Percentiles rank a stretch among this genome's conserved stretches.
phyloP scores from a whole-genome alignment of 2,888 invertebrate genomes.

The Aethes cnicana region DNA sequence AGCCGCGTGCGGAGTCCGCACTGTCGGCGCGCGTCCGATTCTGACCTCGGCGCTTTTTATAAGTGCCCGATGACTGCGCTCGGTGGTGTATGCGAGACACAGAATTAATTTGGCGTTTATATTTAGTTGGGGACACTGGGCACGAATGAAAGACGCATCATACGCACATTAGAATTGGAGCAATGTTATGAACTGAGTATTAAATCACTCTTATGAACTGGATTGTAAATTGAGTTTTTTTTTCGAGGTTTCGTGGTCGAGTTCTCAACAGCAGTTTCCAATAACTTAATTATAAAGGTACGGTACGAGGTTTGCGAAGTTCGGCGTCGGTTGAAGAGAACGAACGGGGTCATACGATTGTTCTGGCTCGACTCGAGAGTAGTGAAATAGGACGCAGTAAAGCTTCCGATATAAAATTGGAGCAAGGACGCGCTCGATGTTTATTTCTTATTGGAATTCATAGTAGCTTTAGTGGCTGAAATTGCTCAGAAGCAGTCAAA shows the following conservation, averaged over 20 bases:
- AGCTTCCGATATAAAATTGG: conserved; percentile 51
- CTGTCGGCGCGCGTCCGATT: conserved; percentile 64
- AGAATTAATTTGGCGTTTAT: conserved; percentile 65
- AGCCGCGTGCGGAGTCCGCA: conserved; percentile 73
- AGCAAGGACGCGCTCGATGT: conserved; percentile 46
- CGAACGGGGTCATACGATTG: conserved; percentile 66
- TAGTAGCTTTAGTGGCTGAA: conserved; percentile 1
- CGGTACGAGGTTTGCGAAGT: conserved; percentile 34
- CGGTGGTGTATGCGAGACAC: conserved; percentile 66
- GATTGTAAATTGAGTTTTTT: neutral
- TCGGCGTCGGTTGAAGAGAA: conserved; percentile 47
- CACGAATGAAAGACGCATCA: conserved; percentile 43
- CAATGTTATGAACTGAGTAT: neutral
- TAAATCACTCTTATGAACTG: neutral
- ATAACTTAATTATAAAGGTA: conserved; percentile 43
- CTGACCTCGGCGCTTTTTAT: conserved; percentile 80
- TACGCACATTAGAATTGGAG: conserved; percentile 33
- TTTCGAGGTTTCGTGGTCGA: conserved; percentile 38
- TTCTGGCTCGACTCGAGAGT: conserved; percentile 50
- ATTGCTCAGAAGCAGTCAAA: conserved; percentile 5
- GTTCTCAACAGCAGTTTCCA: conserved; percentile 20
- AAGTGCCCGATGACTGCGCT: conserved; percentile 75
- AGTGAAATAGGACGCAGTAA: conserved; percentile 56
- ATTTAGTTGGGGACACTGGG: conserved; percentile 63
- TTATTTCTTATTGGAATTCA: conserved; percentile 11